phyloP scores from a whole-genome alignment of 2,888 invertebrate genomes.

The Hylaea fasciaria region DNA sequence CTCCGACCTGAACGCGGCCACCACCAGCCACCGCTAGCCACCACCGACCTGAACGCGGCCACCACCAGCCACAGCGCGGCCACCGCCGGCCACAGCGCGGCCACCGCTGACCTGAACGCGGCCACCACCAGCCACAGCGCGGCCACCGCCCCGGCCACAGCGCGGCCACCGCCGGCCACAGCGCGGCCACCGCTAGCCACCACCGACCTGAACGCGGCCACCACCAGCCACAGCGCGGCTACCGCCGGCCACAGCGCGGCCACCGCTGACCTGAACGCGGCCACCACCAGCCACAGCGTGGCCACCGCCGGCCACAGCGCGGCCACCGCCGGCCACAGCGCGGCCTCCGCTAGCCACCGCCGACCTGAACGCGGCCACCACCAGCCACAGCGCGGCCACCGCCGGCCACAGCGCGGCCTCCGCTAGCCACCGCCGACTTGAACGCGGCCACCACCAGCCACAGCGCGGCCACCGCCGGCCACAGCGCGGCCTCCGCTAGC shows the following conservation, averaged over 20 bases:
- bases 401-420: not conserved
- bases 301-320: too few species aligned
- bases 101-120: not conserved
- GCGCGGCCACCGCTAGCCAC: not conserved
- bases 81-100: not conserved
- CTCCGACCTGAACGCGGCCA: too few species aligned
- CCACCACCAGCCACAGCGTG: not conserved
- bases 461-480: constrained; percentile 3
- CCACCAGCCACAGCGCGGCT: not conserved
- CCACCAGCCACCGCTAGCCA: not conserved
- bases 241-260: not conserved
- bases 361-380: not conserved
- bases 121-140: too few species aligned
- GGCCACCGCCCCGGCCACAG: not conserved
- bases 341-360: too few species aligned
- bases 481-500: not conserved
- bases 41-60: too few species aligned
- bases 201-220: too few species aligned
- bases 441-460: not conserved
- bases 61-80: not conserved
- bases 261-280: too few species aligned
- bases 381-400: not conserved
- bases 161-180: too few species aligned
- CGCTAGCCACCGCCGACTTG: not conserved
- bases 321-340: not conserved